A percentile compares a stretch with the other conserved stretches of the same genome.
Conservation (phyloP, 2,888 invertebrate species). For the Clitarchus hookeri region DNA sequence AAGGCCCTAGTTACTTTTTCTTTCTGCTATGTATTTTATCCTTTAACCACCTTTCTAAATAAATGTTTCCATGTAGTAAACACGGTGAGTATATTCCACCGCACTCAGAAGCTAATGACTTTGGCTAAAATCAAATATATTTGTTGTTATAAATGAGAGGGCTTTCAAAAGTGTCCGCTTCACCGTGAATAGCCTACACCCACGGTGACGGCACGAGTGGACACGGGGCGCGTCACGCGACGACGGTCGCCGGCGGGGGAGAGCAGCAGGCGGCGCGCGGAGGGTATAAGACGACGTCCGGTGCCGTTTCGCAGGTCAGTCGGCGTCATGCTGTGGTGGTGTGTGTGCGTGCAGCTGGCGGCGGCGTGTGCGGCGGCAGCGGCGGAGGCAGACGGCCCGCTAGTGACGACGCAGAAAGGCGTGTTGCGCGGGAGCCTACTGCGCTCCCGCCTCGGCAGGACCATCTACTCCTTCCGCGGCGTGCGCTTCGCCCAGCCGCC, state of each 20-base stretch:
- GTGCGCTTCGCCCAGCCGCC: constrained; percentile 49
- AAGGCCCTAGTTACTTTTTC: no score
- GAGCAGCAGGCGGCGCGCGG: neutral
- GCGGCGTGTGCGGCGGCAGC: neutral
- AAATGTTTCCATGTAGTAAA: no score
- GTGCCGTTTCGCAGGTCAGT: neutral
- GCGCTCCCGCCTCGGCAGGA: constrained; percentile 45
- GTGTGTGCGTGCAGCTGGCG: neutral
- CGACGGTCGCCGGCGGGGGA: neutral
- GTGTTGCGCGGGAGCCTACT: constrained; percentile 44
- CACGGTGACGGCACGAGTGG: neutral
- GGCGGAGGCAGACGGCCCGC: neutral
- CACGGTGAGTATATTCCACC: no score
- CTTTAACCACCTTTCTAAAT: no score
- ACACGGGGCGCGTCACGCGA: neutral
- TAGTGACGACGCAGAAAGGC: constrained; percentile 10
- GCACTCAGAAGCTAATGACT: no score
- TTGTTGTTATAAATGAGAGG: no score
- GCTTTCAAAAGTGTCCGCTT: no score
- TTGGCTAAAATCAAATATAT: no score
- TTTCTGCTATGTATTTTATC: no score
- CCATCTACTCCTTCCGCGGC: constrained; percentile 48
- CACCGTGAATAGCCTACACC: no score
- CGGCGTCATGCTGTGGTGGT: neutral
- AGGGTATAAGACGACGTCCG: neutral